Evolutionary conservation across 2,888 invertebrate species (phyloP).

Genomic region (Matsumyia berberina): DNA sequence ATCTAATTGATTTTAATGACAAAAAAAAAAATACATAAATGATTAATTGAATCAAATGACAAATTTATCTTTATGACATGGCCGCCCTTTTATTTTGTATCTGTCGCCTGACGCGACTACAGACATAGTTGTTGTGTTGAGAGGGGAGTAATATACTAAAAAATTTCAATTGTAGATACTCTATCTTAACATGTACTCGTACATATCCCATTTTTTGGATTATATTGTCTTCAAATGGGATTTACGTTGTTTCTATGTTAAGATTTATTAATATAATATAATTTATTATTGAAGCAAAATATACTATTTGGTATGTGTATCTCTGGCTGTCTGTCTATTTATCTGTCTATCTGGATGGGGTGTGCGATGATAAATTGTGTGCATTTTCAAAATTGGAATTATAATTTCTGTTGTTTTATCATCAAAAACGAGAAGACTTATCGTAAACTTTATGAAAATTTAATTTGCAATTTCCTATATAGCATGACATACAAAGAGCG

Average conservation of each 20-base stretch:
- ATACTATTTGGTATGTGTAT: neutral
- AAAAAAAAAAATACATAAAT: slow-evolving; percentile 44
- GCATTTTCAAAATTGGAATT: slow-evolving; percentile 57
- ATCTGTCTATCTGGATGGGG: neutral
- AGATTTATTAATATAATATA: slow-evolving; percentile 62
- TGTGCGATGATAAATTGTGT: slow-evolving; percentile 54
- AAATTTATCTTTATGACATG: slow-evolving; percentile 55
- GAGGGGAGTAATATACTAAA: slow-evolving; percentile 5
- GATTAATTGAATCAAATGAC: slow-evolving; percentile 65
- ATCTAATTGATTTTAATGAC: slow-evolving; percentile 67
- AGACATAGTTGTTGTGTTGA: neutral
- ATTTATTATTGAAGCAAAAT: slow-evolving; percentile 57
- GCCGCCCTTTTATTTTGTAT: slow-evolving; percentile 1
- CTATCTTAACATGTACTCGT: slow-evolving; percentile 49
- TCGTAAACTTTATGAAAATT: slow-evolving; percentile 71
- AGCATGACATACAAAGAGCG: slow-evolving; percentile 15
- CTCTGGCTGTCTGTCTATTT: neutral
- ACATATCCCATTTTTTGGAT: slow-evolving; percentile 43
- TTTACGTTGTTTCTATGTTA: slow-evolving; percentile 33
- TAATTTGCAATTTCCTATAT: slow-evolving; percentile 70
- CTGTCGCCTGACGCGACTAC: neutral
- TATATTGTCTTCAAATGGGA: slow-evolving; percentile 52
- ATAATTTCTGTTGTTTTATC: slow-evolving; percentile 55
- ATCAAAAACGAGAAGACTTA: slow-evolving; percentile 35
- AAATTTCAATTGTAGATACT: slow-evolving; percentile 48